Evolutionary conservation across 2,888 invertebrate species (phyloP).

Genomic region (Hypomecis punctinalis): DNA sequence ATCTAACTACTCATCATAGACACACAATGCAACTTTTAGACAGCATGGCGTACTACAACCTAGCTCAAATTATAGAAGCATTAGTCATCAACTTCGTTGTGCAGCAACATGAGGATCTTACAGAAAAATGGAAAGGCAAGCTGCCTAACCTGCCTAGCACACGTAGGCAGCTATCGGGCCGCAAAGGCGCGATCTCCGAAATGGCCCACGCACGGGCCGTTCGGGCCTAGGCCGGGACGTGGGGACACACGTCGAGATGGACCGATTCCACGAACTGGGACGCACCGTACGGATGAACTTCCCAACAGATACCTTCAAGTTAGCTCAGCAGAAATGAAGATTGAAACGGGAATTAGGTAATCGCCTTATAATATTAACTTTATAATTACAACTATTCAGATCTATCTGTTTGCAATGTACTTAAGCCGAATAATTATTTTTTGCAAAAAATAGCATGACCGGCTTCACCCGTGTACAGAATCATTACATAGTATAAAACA

Average conservation of each 20-base stretch:
- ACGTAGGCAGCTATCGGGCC: constrained; percentile 47
- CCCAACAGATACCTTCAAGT: constrained; percentile 29
- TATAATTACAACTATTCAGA: too few species aligned
- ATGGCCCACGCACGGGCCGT: constrained; percentile 61
- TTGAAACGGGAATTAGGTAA: too few species aligned
- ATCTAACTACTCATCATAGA: background rate
- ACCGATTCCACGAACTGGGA: constrained; percentile 51
- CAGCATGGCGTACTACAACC: constrained; percentile 3
- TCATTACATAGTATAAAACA: too few species aligned
- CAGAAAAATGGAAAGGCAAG: constrained; percentile 29
- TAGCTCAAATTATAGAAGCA: constrained; percentile 1
- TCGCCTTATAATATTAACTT: too few species aligned
- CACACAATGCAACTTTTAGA: background rate
- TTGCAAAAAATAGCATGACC: too few species aligned
- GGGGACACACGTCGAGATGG: constrained; percentile 51
- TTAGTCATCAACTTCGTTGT: constrained; percentile 7
- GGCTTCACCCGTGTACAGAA: too few species aligned
- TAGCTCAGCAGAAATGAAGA: too few species aligned
- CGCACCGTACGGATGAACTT: constrained; percentile 40
- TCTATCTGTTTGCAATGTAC: too few species aligned
- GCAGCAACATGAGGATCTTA: constrained; percentile 8
- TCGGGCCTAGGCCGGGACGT: constrained; percentile 54
- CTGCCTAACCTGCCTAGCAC: constrained; percentile 34
- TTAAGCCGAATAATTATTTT: too few species aligned
- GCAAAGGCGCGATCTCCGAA: constrained; percentile 56